A percentile compares a stretch with the other conserved stretches of the same genome.
Conservation (phyloP, 1,140 invertebrate species). For the Pseudoatta argentina region DNA sequence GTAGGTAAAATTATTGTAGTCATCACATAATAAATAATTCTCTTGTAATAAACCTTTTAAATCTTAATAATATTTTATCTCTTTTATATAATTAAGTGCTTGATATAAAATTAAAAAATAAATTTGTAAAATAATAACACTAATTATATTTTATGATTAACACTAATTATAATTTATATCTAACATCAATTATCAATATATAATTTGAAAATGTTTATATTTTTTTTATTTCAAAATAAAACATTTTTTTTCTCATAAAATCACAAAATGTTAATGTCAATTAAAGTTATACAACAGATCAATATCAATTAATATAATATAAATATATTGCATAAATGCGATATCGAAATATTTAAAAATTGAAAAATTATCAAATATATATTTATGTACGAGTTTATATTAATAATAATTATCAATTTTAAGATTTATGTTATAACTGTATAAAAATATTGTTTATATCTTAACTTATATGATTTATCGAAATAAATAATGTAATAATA, state of each 20-base stretch:
- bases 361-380: background rate
- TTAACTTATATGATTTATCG: background rate
- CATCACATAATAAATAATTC: conserved; percentile 8
- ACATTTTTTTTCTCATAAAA: background rate
- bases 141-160: background rate
- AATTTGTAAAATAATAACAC: background rate
- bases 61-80: conserved; percentile 1
- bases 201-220: background rate
- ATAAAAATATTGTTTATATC: background rate
- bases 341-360: background rate
- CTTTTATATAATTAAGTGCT: background rate
- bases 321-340: background rate
- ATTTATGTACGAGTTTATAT: conserved; percentile 7
- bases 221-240: conserved; percentile 9
- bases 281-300: no score
- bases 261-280: background rate
- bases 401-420: conserved; percentile 6
- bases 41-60: background rate
- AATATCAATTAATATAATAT: background rate
- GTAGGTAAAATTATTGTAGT: background rate
- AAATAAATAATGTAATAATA: conserved; percentile 27
- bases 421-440: background rate
- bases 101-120: conserved; percentile 2
- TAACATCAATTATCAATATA: background rate
- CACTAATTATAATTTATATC: background rate